These are phyloP conservation scores for Didymodactylos carnosus DNA, from an alignment of 2,888 invertebrate species.

Conservation along the genomic window DNA sequence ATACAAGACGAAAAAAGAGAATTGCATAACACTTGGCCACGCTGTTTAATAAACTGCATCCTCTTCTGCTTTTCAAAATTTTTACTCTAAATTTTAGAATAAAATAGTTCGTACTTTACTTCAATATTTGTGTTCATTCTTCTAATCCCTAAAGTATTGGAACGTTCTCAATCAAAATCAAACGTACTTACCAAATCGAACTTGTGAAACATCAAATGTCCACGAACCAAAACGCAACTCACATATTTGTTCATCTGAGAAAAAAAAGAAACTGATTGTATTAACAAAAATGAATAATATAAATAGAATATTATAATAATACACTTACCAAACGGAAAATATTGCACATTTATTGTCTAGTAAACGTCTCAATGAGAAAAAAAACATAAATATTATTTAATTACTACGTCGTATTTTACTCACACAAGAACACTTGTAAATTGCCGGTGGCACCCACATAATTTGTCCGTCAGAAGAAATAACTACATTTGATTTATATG, in stretches of 20 bases:
- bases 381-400: background rate
- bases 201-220: background rate
- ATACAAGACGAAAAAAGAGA: too few species aligned
- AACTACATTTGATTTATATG: slow-evolving; percentile 6
- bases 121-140: too few species aligned
- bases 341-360: slow-evolving; percentile 10
- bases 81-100: too few species aligned
- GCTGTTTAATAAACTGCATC: too few species aligned
- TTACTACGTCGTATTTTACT: background rate
- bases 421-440: slow-evolving; percentile 10
- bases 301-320: slow-evolving; percentile 35
- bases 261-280: too few species aligned
- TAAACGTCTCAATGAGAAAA: background rate
- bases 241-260: background rate
- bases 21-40: too few species aligned
- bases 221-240: background rate
- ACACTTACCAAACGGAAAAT: slow-evolving; percentile 60
- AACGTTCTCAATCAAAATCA: too few species aligned
- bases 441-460: slow-evolving; percentile 10
- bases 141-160: too few species aligned
- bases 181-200: background rate
- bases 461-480: slow-evolving; percentile 7
- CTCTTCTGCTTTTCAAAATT: too few species aligned
- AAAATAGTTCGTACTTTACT: too few species aligned
- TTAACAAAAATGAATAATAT: background rate